phyloP scores from a whole-genome alignment of 2,113 vertebrate genomes.

The Hypanus sabinus region DNA sequence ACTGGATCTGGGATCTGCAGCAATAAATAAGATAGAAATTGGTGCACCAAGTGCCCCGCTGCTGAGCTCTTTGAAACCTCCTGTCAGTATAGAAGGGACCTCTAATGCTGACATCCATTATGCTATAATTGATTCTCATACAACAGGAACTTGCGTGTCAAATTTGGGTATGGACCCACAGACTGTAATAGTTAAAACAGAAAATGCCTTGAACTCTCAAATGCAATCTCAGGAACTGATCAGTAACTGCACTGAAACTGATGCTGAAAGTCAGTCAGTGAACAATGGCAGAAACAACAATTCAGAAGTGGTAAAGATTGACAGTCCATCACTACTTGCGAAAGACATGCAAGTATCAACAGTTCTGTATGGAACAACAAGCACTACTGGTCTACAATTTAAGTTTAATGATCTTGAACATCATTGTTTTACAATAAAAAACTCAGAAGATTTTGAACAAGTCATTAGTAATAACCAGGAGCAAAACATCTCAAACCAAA shows the following conservation, averaged over 20 bases:
- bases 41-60: background rate
- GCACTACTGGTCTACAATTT: background rate
- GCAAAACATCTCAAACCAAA: background rate
- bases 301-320: conserved; percentile 45
- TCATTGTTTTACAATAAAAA: background rate
- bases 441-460: background rate
- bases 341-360: conserved; percentile 51
- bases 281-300: conserved; percentile 48
- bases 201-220: conserved; percentile 54
- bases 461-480: background rate
- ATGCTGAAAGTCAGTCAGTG: conserved; percentile 53
- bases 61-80: background rate
- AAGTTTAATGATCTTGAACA: background rate
- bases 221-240: conserved; percentile 69
- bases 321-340: conserved; percentile 51
- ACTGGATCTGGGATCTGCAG: background rate
- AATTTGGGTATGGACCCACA: conserved; percentile 51
- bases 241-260: conserved; percentile 63
- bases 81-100: background rate
- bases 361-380: background rate
- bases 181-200: conserved; percentile 56
- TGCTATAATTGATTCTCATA: background rate
- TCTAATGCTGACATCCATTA: background rate
- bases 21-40: background rate
- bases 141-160: background rate